Conservation (phyloP, 2,888 invertebrate species). For the Agapostemon virescens region DNA sequence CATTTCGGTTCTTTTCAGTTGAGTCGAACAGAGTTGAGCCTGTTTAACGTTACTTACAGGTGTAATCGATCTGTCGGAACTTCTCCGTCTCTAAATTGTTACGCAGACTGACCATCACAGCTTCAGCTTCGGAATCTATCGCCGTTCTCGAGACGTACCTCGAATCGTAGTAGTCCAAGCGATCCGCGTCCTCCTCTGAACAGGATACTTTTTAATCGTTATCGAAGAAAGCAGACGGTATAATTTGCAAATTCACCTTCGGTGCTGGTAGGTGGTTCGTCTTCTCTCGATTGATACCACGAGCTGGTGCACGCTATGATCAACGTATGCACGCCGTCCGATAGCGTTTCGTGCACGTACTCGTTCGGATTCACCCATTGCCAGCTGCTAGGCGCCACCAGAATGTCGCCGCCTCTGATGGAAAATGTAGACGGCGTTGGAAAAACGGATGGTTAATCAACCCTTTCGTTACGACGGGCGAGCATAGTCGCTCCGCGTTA, state of each 20-base stretch:
- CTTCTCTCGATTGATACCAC: constrained; percentile 71
- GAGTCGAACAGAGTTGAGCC: no score
- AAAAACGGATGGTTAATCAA: no score
- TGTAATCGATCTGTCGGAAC: constrained; percentile 70
- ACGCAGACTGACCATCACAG: background rate
- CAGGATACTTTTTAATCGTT: background rate
- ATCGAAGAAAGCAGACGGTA: no score
- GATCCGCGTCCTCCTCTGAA: background rate
- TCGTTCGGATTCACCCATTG: constrained; percentile 84
- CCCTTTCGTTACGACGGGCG: no score
- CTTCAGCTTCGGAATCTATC: background rate
- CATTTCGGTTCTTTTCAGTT: no score
- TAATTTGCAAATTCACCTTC: constrained; percentile 28
- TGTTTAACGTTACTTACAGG: constrained; percentile 61
- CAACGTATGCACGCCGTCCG: constrained; percentile 82
- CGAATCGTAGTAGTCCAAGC: background rate
- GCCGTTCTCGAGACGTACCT: background rate
- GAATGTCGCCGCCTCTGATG: constrained; percentile 83
- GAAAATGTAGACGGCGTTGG: background rate
- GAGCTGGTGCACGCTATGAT: constrained; percentile 71
- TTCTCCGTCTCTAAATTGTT: background rate
- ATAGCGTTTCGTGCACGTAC: constrained; percentile 82
- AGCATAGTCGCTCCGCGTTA: no score
- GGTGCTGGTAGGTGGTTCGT: constrained; percentile 37
- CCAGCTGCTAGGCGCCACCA: constrained; percentile 84